Percentiles rank a stretch among this genome's conserved stretches.
These are phyloP conservation scores for Hyposmocoma kahamanoa DNA, from an alignment of 1,140 invertebrate genomes.

Conservation along the genomic window DNA sequence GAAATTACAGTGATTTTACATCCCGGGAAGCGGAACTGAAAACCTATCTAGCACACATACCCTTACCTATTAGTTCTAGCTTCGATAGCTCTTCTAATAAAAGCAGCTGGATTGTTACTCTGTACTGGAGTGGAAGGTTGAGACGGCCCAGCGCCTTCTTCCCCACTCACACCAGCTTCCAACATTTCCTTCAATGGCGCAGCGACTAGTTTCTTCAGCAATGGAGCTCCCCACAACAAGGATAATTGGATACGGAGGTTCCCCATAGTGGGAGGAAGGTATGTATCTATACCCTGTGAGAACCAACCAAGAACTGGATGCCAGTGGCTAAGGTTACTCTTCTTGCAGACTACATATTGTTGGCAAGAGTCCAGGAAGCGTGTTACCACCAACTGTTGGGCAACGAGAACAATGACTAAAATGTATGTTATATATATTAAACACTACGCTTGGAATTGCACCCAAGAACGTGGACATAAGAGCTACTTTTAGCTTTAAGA, in stretches of 20 bases:
- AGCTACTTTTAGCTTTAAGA: no score
- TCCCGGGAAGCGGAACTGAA: background rate
- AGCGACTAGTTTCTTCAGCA: conserved; percentile 60
- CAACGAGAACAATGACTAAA: no score
- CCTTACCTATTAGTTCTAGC: conserved; percentile 69
- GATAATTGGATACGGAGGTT: conserved; percentile 89
- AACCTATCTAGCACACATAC: background rate
- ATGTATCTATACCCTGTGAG: conserved; percentile 87
- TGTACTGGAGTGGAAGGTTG: conserved; percentile 62
- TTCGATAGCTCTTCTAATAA: conserved; percentile 69
- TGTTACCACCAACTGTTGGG: conserved; percentile 82
- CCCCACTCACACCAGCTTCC: conserved; percentile 43
- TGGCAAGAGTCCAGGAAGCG: conserved; percentile 88
- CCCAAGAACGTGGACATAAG: no score
- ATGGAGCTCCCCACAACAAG: conserved; percentile 85
- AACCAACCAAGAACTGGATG: conserved; percentile 99
- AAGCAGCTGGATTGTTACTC: conserved; percentile 55
- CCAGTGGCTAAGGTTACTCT: conserved; percentile 95
- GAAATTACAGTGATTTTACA: background rate
- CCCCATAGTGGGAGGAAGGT: conserved; percentile 87
- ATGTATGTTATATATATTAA: no score
- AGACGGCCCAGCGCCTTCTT: conserved; percentile 58
- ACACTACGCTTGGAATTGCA: no score
- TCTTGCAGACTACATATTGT: conserved; percentile 88
- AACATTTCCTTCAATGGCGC: conserved; percentile 57